Evolutionary conservation across 2,797 vertebrate genomes (phyloP).

Genomic region (Malurus leucopterus): DNA sequence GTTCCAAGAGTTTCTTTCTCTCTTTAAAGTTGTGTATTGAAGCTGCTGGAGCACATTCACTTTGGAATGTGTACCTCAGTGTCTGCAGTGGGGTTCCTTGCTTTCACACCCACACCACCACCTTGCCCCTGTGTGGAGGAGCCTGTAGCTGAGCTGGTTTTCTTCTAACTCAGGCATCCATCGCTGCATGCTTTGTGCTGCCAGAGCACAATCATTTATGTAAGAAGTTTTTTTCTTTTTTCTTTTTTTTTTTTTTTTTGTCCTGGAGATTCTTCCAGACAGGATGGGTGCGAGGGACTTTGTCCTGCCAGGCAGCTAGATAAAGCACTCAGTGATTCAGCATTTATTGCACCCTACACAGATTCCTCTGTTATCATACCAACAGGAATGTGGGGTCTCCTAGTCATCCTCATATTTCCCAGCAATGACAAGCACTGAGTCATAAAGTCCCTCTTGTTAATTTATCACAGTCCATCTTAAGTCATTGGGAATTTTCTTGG

Average conservation of each 20-base stretch:
- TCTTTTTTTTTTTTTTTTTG: background rate
- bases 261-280: background rate
- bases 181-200: background rate
- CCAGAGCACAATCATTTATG: background rate
- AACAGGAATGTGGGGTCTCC: constrained; percentile 45
- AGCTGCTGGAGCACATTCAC: background rate
- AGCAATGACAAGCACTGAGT: constrained; percentile 29
- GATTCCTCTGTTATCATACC: constrained; percentile 39
- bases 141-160: background rate
- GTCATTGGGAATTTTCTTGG: constrained; percentile 35
- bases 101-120: background rate
- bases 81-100: background rate
- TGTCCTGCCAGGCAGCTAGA: constrained; percentile 36
- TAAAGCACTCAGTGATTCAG: constrained; percentile 42
- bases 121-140: background rate
- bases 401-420: constrained; percentile 15
- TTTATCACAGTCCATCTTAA: constrained; percentile 47
- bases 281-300: background rate
- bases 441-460: constrained; percentile 45
- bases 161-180: background rate
- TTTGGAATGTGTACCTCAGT: background rate
- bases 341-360: constrained; percentile 5
- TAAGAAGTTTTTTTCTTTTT: background rate
- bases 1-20: background rate
- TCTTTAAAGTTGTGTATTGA: background rate